phyloP scores from a whole-genome alignment of 2,113 vertebrate genomes.

The Odontophorus gujanensis region DNA sequence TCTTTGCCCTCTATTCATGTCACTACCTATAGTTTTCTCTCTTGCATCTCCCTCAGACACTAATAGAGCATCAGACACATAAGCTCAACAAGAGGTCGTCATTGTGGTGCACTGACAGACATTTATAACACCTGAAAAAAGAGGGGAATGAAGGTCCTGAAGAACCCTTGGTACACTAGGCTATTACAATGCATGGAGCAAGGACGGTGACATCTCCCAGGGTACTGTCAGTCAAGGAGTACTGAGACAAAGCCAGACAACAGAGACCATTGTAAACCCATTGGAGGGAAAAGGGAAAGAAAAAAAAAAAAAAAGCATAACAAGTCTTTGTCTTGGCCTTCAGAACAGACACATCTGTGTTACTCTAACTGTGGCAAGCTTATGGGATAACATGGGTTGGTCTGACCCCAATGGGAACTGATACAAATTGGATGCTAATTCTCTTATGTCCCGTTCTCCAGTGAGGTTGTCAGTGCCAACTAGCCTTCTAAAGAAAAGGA shows the following conservation, averaged over 20 bases:
- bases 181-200: constrained; percentile 71
- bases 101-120: constrained; percentile 73
- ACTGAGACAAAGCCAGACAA: constrained; percentile 70
- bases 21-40: constrained; percentile 65
- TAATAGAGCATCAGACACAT: constrained; percentile 63
- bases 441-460: constrained; percentile 71
- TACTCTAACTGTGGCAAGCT: constrained; percentile 73
- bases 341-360: constrained; percentile 69
- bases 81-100: constrained; percentile 67
- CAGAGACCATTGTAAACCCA: constrained; percentile 78
- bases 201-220: constrained; percentile 84
- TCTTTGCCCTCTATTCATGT: constrained; percentile 63
- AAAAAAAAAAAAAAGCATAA: constrained; percentile 59
- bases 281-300: constrained; percentile 48
- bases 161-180: constrained; percentile 40
- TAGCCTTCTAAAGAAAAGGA: constrained; percentile 7
- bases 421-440: constrained; percentile 81
- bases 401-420: constrained; percentile 59
- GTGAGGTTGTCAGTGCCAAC: constrained; percentile 41
- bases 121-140: constrained; percentile 74
- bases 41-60: constrained; percentile 62
- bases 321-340: constrained; percentile 76
- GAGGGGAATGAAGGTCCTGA: not conserved
- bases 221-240: constrained; percentile 87
- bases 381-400: constrained; percentile 72